These are phyloP conservation scores for Nomada fabriciana DNA, from an alignment of 2,888 invertebrate genomes.

Conservation along the genomic window DNA sequence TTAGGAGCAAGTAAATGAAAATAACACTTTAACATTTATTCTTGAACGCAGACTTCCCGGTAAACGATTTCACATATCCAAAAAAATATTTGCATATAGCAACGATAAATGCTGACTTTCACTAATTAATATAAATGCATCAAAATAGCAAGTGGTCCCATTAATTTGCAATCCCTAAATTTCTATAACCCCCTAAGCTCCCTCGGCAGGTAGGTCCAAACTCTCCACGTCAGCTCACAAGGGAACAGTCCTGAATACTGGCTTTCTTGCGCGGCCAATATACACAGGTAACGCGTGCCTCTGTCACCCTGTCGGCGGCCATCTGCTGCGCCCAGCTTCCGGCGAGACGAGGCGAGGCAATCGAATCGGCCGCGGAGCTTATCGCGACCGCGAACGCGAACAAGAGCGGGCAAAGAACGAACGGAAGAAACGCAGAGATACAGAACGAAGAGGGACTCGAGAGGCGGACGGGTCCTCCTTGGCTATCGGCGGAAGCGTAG, in stretches of 20 bases:
- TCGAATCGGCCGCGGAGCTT: constrained; percentile 58
- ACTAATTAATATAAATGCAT: no score
- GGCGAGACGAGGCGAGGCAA: constrained; percentile 44
- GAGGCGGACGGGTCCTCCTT: constrained; percentile 25
- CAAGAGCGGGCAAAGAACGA: constrained; percentile 41
- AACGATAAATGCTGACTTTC: no score
- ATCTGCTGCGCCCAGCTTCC: constrained; percentile 67
- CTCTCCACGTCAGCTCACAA: constrained; percentile 8
- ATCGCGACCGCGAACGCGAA: constrained; percentile 31
- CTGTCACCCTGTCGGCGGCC: constrained; percentile 73
- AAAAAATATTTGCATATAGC: no score
- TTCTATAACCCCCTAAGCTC: not conserved
- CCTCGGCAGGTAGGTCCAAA: constrained; percentile 46
- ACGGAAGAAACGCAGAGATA: constrained; percentile 24
- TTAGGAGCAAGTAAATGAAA: no score
- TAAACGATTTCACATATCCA: no score
- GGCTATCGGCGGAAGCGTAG: constrained; percentile 65
- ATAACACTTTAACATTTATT: no score
- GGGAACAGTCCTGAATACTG: constrained; percentile 37
- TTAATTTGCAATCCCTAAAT: no score
- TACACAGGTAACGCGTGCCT: constrained; percentile 73
- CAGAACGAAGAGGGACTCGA: constrained; percentile 3
- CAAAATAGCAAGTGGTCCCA: no score
- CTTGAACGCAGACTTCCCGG: no score
- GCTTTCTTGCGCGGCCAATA: constrained; percentile 64